Evolutionary conservation across 2,797 vertebrate genomes (phyloP), one percentile per base, ranked within the genome.

Genomic region (Alectoris magna): DNA sequence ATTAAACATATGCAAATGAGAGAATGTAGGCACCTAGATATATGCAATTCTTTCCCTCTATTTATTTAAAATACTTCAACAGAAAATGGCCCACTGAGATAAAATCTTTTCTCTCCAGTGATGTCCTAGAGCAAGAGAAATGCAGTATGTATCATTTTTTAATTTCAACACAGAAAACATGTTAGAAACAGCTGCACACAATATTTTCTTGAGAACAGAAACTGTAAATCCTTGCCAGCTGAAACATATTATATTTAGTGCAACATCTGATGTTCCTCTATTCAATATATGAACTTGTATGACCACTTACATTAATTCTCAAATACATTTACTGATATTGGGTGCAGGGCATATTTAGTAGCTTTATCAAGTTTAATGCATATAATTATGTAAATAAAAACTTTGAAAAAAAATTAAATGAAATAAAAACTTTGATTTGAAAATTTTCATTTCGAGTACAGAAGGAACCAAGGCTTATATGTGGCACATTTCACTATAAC

Each of bases 11-110:
- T 41, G 21, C 44, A 94, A 82, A 93, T 64, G 60, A 6, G 13
- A 87, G 38, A 56, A 74, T 17, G 48, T 36, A 68, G 41, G 31
- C 7, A 14, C 13, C 55, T 41, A 31, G 36, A 75, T 31, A 59
- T 48, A 44, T 18, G 16, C 29, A 77, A 72, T 59, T 67, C 46
- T 77, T 53, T 43, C 56, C n/a, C 56, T 64, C 24, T 49, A 22
- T 91, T 91, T 92, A 64, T 53, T 64, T 41, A 81, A 88, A 68
- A 51, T 80, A 71, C 79, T 91, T 91, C 62, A 80, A 76, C 12
- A 95, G 88, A 91, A 96, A 89, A 83, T 38, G 8, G 43, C 19
- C 17, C 36, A 38, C 80, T 83, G 36, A 81, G 67, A 63, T 67
- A 77, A 73, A 80, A 68, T 51, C 34, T 81, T 92, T 87, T 79